Evolutionary conservation across 2,888 invertebrate genomes (phyloP).

Genomic region (Drosophila phalerata): DNA sequence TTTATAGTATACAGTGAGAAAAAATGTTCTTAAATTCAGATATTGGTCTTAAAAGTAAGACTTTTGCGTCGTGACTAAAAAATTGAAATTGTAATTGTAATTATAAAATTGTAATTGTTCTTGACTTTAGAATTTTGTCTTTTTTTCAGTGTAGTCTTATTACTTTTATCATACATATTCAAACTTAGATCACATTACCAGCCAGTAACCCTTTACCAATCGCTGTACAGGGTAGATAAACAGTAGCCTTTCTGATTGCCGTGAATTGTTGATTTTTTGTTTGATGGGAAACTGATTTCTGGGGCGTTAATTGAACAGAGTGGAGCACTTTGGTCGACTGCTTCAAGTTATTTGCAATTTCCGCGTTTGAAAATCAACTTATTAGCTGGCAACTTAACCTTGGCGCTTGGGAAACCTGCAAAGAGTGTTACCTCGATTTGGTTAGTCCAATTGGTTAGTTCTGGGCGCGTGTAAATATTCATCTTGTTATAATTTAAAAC

Average conservation of each 20-base stretch:
- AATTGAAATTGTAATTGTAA: no score
- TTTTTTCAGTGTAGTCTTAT: no score
- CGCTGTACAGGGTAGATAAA: constrained; percentile 31
- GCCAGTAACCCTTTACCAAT: not conserved
- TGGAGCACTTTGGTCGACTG: constrained; percentile 41
- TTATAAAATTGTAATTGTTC: no score
- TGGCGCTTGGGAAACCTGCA: constrained; percentile 66
- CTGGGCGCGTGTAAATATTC: constrained; percentile 51
- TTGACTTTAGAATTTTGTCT: no score
- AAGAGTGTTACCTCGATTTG: constrained; percentile 1
- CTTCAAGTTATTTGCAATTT: constrained; percentile 56
- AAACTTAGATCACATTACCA: no score
- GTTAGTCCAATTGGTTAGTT: constrained; percentile 14
- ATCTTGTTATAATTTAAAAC: constrained; percentile 62
- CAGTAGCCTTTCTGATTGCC: constrained; percentile 52
- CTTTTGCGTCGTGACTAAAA: no score
- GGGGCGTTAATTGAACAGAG: constrained; percentile 72
- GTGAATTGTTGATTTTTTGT: constrained; percentile 40
- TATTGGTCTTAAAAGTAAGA: no score
- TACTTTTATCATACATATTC: no score
- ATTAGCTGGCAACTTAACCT: constrained; percentile 59
- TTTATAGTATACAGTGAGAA: no score
- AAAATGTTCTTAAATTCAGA: no score
- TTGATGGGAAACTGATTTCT: constrained; percentile 69
- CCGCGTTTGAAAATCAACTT: constrained; percentile 65